Evolutionary conservation across 2,888 invertebrate genomes (phyloP).

Genomic region (Tinea trinotella): DNA sequence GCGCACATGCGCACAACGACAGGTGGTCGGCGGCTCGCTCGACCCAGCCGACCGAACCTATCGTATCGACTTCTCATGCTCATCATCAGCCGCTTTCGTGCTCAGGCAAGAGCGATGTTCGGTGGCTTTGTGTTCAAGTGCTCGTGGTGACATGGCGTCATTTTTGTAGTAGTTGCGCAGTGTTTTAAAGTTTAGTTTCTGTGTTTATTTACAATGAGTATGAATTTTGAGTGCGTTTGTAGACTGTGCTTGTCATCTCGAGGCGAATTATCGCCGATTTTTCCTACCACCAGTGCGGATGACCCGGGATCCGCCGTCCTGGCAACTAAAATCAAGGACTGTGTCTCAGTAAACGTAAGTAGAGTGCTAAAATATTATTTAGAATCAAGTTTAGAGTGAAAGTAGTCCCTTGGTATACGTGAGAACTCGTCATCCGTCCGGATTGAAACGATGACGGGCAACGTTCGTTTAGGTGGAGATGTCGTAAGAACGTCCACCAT

Average conservation of each 20-base stretch:
- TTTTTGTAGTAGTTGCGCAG: constrained; percentile 38
- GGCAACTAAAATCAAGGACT: constrained; percentile 75
- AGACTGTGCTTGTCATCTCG: constrained; percentile 76
- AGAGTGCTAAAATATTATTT: constrained; percentile 42
- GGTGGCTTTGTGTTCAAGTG: constrained; percentile 70
- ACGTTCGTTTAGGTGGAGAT: constrained; percentile 68
- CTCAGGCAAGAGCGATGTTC: constrained; percentile 67
- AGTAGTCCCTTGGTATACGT: constrained; percentile 64
- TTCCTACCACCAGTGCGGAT: constrained; percentile 70
- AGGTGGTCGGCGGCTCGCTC: constrained; percentile 71
- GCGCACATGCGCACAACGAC: constrained; percentile 74
- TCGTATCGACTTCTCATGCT: constrained; percentile 72
- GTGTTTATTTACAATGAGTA: constrained; percentile 70
- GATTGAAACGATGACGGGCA: constrained; percentile 65
- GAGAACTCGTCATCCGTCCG: constrained; percentile 70
- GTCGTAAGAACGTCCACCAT: constrained; percentile 75
- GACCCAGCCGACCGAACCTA: constrained; percentile 66
- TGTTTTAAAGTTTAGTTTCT: constrained; percentile 39
- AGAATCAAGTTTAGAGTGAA: constrained; percentile 60
- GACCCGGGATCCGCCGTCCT: constrained; percentile 68
- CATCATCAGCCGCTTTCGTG: constrained; percentile 73
- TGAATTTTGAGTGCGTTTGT: constrained; percentile 73
- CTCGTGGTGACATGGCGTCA: constrained; percentile 71
- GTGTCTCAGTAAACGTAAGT: constrained; percentile 78
- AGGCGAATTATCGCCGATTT: constrained; percentile 74